Conservation (phyloP, 1,140 invertebrate species). For the Hycleus cichorii region DNA sequence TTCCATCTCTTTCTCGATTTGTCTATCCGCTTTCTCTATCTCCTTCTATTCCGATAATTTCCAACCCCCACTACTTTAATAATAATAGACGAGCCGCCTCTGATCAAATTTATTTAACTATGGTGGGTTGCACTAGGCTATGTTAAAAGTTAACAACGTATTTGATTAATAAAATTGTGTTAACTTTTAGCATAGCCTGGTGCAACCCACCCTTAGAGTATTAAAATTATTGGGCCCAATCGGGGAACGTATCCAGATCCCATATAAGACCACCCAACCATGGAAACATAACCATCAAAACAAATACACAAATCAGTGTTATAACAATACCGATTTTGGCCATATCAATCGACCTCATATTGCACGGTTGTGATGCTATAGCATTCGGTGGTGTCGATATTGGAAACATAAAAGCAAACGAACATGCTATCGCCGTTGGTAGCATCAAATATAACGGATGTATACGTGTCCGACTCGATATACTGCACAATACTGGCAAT, state of each 20-base stretch:
- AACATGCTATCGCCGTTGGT: constrained; percentile 71
- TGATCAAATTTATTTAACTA: no score
- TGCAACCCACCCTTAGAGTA: no score
- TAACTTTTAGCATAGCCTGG: no score
- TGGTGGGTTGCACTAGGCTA: no score
- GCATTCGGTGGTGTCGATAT: constrained; percentile 89
- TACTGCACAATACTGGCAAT: constrained; percentile 69
- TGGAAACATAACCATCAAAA: constrained; percentile 36
- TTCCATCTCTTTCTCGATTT: no score
- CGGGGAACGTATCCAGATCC: constrained; percentile 49
- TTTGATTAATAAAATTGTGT: no score
- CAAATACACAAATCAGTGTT: constrained; percentile 35
- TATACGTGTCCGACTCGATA: constrained; percentile 47
- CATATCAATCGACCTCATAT: constrained; percentile 71
- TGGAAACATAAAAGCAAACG: constrained; percentile 68
- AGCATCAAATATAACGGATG: constrained; percentile 86
- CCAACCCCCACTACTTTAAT: no score
- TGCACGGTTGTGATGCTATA: constrained; percentile 75
- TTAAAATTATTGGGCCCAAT: constrained; percentile 37
- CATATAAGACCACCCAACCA: constrained; percentile 49
- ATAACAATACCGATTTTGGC: constrained; percentile 44
- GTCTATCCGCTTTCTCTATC: no score
- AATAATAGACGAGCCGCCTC: no score
- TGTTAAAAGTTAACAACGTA: no score
- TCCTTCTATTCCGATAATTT: no score